Conservation (phyloP, 2,113 vertebrate species). For the Cochlearius cochlearius region DNA sequence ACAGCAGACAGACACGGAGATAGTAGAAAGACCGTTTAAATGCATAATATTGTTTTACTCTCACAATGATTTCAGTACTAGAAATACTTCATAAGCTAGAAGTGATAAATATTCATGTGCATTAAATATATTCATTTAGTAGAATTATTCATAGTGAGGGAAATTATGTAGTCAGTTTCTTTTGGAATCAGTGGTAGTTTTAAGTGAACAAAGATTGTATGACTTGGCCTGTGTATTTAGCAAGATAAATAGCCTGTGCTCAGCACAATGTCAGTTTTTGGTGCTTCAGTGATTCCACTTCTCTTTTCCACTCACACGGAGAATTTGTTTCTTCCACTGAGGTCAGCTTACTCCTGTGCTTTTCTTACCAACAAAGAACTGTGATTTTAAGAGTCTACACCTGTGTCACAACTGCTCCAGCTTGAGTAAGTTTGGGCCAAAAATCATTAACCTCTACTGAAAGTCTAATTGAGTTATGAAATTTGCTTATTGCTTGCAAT, state of each 20-base stretch:
- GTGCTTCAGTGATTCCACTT: background rate
- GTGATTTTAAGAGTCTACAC: background rate
- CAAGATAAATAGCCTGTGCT: conserved; percentile 33
- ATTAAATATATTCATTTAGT: conserved; percentile 48
- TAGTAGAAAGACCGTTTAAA: conserved; percentile 25
- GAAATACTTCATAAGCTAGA: conserved; percentile 29
- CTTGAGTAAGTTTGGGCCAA: background rate
- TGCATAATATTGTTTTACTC: conserved; percentile 12
- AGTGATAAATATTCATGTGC: conserved; percentile 54
- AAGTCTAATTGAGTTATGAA: background rate
- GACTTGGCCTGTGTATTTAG: conserved; percentile 13
- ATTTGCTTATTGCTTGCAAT: background rate
- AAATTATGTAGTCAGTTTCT: conserved; percentile 61
- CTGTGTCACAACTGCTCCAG: background rate
- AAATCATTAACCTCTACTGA: background rate
- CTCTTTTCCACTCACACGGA: background rate
- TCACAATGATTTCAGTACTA: background rate
- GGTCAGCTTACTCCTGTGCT: background rate
- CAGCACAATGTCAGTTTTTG: background rate
- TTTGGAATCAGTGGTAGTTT: conserved; percentile 35
- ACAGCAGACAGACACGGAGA: background rate
- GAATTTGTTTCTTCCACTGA: background rate
- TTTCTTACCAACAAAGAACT: background rate
- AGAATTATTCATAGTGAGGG: conserved; percentile 50
- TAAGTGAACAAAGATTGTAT: conserved; percentile 31